phyloP scores from a whole-genome alignment of 2,113 vertebrate genomes.

The Verasper variegatus region DNA sequence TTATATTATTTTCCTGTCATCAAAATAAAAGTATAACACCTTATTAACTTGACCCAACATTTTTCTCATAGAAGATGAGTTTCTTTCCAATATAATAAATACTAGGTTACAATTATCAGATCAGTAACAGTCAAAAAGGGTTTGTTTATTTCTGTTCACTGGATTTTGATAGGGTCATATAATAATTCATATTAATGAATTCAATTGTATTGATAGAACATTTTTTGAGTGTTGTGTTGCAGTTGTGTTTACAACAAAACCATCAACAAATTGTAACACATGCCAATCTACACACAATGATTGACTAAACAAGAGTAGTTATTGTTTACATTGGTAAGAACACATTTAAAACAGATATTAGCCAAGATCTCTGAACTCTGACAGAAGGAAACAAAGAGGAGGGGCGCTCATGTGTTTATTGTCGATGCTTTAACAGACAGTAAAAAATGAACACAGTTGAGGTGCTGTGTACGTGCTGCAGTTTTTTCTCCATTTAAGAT shows the following conservation, averaged over 20 bases:
- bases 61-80: too few species aligned
- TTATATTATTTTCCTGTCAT: too few species aligned
- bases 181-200: too few species aligned
- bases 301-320: slow-evolving; percentile 48
- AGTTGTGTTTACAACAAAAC: not conserved
- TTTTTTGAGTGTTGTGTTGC: not conserved
- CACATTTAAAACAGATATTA: slow-evolving; percentile 24
- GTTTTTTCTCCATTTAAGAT: slow-evolving; percentile 18
- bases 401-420: slow-evolving; percentile 47
- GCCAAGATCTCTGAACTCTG: not conserved
- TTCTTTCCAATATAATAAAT: too few species aligned
- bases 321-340: slow-evolving; percentile 34
- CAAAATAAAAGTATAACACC: too few species aligned
- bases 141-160: too few species aligned
- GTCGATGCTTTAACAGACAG: slow-evolving; percentile 32
- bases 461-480: slow-evolving; percentile 1
- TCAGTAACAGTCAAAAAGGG: too few species aligned
- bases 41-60: too few species aligned
- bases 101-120: too few species aligned
- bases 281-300: not conserved
- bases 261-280: not conserved
- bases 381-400: slow-evolving; percentile 15
- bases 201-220: too few species aligned
- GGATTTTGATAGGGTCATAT: too few species aligned
- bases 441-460: slow-evolving; percentile 38